Evolutionary conservation across 2,888 invertebrate genomes (phyloP), one percentile per base, ranked within the genome.

Genomic region (Catotricha subobsoleta): DNA sequence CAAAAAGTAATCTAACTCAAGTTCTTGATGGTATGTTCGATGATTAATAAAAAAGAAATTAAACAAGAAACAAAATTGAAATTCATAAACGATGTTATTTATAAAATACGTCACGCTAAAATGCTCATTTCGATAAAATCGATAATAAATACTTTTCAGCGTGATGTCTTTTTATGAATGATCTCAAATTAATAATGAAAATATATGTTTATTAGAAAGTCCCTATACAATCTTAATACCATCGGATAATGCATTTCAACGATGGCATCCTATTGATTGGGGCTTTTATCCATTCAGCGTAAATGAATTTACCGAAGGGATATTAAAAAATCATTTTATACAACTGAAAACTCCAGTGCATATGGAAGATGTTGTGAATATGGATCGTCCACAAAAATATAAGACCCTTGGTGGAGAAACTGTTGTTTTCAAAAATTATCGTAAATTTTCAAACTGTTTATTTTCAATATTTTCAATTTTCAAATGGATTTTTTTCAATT

Each of bases 251-350:
- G 74, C 74, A 44, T 74, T 75, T 53, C 74, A 74, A 53, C 60
- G 72, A 46, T 74, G 74, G 73, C 74, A 74, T 57, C 74, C 75
- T 42, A 74, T 74, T 49, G 74, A 74, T 56, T 74, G 74, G 74
- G 75, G 74, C 35, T 75, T 75, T 60, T 74, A 74, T 56, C 74
- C 74, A 4, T 75, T 75, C 54, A 71, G 72, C 49, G 74, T 74
- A 39, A 70, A 71, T 29, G 72, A 74, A 51, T 74, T 74, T 54
- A 72, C 73, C 12, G 72, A 72, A 52, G 68, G 63, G 51, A 64
- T 73, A 42, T 66, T 74, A 50, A 62, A 68, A 47, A 74, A 73
- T 56, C 74, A 74, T 52, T 72, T 74, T 53, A 59, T 74, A 39
- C 66, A 66, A 51, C 69, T 69, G 43, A 66, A 69, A 48, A 56